Evolutionary conservation across 2,113 vertebrate genomes (phyloP), one percentile per base, ranked within the genome.

Genomic region (Apteryx mantelli): DNA sequence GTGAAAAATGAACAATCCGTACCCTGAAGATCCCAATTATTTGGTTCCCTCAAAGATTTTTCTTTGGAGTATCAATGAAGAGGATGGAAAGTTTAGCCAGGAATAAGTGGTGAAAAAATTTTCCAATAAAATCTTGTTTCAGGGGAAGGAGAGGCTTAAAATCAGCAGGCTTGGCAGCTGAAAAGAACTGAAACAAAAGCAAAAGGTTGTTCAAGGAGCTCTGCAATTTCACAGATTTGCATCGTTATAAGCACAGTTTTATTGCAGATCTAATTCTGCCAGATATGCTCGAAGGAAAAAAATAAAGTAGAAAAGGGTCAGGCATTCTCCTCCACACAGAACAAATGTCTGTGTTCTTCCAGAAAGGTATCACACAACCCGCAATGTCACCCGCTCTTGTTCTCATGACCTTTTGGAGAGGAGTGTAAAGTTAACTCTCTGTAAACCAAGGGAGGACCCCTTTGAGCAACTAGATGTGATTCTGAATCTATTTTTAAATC

Each of bases 1-100:
- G 97, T 98, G 98, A 95, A 88, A 94, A 96, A 97, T 97, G 96
- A 98, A 98, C 98, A 98, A 98, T 98, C 91, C 19, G 3, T 84
- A 95, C 93, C 92, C 94, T 91, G 92, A 97, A 97, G 95, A 96
- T 97, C 96, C 85, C 92, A 97, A 97, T 97, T 97, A 93, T 89
- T 80, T 1, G 0, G 69, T 79, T 92, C 65, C 56, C 71, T 97
- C 90, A 95, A 77, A 96, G 77, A 86, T 74, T 93, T 26, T 3
- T 82, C 73, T 86, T 91, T 56, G 40, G 88, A 88, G 92, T 87
- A 91, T 65, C 95, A 96, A 80, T 80, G 65, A 92, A 18, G 40
- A 84, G 60, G 87, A 88, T 13, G 65, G 71, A 95, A 96, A 96
- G 60, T 24, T 18, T 93, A 84, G 32, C 24, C n/a, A 78, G 84